Conservation (phyloP, 1,140 invertebrate genomes). For the Cotesia chilonis region DNA sequence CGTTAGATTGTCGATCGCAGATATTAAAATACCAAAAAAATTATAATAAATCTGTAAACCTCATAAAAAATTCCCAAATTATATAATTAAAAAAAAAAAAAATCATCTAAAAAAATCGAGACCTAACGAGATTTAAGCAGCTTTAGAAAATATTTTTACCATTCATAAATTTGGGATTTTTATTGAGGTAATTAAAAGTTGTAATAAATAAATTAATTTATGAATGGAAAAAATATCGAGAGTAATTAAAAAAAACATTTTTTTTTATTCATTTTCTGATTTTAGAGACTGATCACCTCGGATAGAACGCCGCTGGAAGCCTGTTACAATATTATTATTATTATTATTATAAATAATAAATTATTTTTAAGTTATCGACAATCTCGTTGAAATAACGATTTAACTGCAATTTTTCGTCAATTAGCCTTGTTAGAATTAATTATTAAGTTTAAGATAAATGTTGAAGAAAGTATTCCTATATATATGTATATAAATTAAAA, state of each 20-base stretch:
- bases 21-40: neutral
- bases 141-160: constrained; percentile 43
- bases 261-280: constrained; percentile 53
- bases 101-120: neutral
- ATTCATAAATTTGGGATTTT: constrained; percentile 67
- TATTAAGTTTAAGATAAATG: constrained; percentile 40
- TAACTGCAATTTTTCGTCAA: neutral
- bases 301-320: constrained; percentile 37
- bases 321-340: too few relatives aligned
- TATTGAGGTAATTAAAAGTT: constrained; percentile 57
- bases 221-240: constrained; percentile 47
- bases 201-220: constrained; percentile 29
- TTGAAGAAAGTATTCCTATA: constrained; percentile 52
- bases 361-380: too few relatives aligned
- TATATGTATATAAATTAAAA: constrained; percentile 42
- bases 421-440: constrained; percentile 29
- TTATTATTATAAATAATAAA: too few relatives aligned
- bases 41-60: constrained; percentile 52
- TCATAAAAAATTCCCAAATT: constrained; percentile 66
- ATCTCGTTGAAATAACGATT: too few relatives aligned
- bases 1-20: constrained; percentile 55
- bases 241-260: constrained; percentile 47
- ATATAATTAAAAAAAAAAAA: neutral
- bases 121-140: constrained; percentile 66
- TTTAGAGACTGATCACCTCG: constrained; percentile 59